Evolutionary conservation across 1,140 invertebrate genomes (phyloP), one percentile per base, ranked within the genome.

Genomic region (Philaenus spumarius): DNA sequence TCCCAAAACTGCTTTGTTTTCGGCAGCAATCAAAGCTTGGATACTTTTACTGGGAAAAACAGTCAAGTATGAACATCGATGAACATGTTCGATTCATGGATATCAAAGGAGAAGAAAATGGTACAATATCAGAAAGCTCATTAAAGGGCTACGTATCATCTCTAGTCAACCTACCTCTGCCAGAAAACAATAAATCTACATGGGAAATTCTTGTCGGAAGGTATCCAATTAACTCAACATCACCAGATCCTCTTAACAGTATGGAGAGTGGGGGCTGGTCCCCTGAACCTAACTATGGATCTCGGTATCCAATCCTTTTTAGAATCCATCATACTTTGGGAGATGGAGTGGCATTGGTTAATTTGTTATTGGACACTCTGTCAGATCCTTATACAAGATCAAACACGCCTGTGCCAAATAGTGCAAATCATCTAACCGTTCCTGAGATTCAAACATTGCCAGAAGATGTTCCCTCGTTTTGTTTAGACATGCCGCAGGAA

Each of bases 131-230:
- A 26, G 62, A 68, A 14, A 58, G 62, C 24, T 61, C 56, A 20
- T 61, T 80, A 43, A 70, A 73, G 60, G 66, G 67, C 37, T 64
- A 69, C 1, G 67, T 79, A 46, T 66, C 69, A 7, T 66, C 71
- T 57, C 54, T 72, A 30, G 69, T 70, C 9, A 74, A 76, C 48
- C 58, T 70, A 22, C 60, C 70, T 0, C 61, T 80, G 24, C 77
- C 78, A 0, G 67, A 71, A n/a, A 58, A 75, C 30, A 69, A 78
- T 47, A 66, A 67, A 23, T 70, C 73, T 0, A 64, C 73, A 1
- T 80, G 78, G 71, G 75, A 80, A 69, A 76, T 79, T 35, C 61
- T 78, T 14, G 64, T 79, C 11, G 73, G 75, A 0, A 72, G 69
- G 62, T 67, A 60, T 45, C 68, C 65, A 15, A 14, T 58, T n/a